Conservation (phyloP, 2,113 vertebrate species). For the Penelope pileata region DNA sequence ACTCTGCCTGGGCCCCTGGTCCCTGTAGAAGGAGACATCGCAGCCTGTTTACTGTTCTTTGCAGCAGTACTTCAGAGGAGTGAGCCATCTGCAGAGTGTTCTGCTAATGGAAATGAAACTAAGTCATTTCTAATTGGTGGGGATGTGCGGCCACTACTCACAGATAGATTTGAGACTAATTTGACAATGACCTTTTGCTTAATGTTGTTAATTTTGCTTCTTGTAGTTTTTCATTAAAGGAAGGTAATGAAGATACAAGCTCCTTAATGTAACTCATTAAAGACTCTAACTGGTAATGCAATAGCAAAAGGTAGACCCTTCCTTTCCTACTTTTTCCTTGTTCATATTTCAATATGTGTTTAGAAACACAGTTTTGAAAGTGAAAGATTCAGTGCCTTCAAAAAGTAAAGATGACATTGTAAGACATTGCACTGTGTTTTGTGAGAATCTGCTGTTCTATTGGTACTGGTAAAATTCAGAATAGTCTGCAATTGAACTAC, state of each 20-base stretch:
- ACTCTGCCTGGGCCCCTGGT: not conserved
- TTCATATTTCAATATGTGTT: not conserved
- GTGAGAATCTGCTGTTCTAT: not conserved
- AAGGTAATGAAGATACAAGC: not conserved
- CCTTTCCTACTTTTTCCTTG: not conserved
- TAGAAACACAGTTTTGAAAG: not conserved
- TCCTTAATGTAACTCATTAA: not conserved
- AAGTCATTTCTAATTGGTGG: not conserved
- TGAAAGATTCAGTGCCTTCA: not conserved
- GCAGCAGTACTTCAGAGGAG: not conserved
- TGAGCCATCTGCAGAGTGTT: not conserved
- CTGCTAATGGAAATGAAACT: not conserved
- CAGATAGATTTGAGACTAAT: conserved; percentile 16
- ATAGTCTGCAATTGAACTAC: not conserved
- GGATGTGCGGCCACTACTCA: not conserved
- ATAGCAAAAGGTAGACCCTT: not conserved
- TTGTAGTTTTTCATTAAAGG: conserved; percentile 11
- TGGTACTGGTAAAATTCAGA: not conserved
- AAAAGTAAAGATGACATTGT: not conserved
- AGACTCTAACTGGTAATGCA: not conserved
- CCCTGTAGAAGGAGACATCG: not conserved
- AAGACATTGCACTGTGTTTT: not conserved
- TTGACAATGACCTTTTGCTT: conserved; percentile 23
- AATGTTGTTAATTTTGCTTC: conserved; percentile 1
- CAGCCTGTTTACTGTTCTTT: not conserved